Percentiles rank a stretch among this genome's conserved stretches.
Conservation (phyloP, 2,113 vertebrate genomes). For the Neolamprologus cancellatus region DNA sequence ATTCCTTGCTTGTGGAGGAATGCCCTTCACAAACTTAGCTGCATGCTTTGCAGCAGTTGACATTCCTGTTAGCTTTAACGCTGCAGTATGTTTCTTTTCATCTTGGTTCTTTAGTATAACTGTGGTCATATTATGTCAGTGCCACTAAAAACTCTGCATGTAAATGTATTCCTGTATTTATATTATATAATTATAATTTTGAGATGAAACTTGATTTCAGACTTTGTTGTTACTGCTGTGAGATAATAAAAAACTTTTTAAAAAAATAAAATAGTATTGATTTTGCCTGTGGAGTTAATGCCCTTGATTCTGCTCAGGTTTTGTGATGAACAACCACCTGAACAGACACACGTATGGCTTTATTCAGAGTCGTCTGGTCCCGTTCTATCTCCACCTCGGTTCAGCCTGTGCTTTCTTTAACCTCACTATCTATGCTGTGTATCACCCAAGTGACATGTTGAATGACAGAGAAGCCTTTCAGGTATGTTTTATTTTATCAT, state of each 20-base stretch:
- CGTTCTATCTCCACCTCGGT: constrained; percentile 76
- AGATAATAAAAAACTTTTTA: too few relatives aligned
- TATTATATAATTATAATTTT: not conserved
- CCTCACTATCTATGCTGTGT: constrained; percentile 73
- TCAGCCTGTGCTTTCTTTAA: constrained; percentile 79
- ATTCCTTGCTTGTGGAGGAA: not conserved
- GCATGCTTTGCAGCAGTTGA: not conserved
- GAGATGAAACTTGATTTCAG: not conserved
- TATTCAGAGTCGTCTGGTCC: constrained; percentile 76
- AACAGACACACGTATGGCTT: constrained; percentile 76
- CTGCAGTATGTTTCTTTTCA: not conserved
- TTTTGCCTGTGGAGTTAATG: not conserved
- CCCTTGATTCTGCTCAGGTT: constrained; percentile 46
- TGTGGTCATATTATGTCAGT: not conserved
- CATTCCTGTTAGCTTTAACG: not conserved
- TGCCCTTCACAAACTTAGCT: not conserved
- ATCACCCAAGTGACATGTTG: constrained; percentile 71
- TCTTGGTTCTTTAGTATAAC: not conserved
- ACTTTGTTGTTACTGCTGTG: not conserved
- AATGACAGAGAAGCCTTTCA: constrained; percentile 67
- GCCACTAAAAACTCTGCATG: not conserved
- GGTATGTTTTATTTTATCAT: constrained; percentile 37
- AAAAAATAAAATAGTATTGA: not conserved
- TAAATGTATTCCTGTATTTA: accelerated
- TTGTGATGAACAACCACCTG: constrained; percentile 77